These are phyloP conservation scores for Heliconius ismenius DNA, from an alignment of 2,888 invertebrate genomes.

Conservation along the genomic window DNA sequence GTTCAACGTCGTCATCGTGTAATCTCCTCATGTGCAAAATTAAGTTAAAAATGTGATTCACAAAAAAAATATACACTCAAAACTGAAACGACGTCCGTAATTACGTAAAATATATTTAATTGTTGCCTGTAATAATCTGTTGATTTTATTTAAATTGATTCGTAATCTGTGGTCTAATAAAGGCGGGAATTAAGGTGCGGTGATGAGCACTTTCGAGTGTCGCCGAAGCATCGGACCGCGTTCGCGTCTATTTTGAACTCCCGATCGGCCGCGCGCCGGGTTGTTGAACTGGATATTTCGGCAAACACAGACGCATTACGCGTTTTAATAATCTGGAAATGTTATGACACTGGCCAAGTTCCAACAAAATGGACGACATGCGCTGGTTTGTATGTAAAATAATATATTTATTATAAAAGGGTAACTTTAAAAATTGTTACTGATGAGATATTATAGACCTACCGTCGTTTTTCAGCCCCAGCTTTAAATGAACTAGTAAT, in stretches of 20 bases:
- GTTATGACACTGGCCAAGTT: constrained; percentile 56
- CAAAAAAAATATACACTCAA: constrained; percentile 41
- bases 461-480: constrained; percentile 4
- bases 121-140: not conserved
- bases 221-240: constrained; percentile 62
- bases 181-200: constrained; percentile 47
- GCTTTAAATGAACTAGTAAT: constrained; percentile 41
- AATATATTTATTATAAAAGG: constrained; percentile 29
- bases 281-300: constrained; percentile 82
- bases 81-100: constrained; percentile 3
- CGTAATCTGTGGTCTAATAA: constrained; percentile 41
- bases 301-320: constrained; percentile 77
- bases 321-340: constrained; percentile 70
- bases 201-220: constrained; percentile 60
- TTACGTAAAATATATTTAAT: constrained; percentile 15
- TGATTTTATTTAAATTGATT: constrained; percentile 15
- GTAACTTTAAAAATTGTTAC: constrained; percentile 32
- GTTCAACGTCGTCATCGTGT: constrained; percentile 67
- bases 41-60: constrained; percentile 46
- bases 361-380: constrained; percentile 56
- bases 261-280: constrained; percentile 75
- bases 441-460: constrained; percentile 34
- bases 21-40: constrained; percentile 58
- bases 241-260: constrained; percentile 78
- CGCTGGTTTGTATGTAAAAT: constrained; percentile 36